A percentile compares a stretch with the other conserved stretches of the same genome.
These are phyloP conservation scores for Petrosia ficiformis DNA, from an alignment of 37 sponge, comb jelly and placozoan species.

Conservation along the genomic window DNA sequence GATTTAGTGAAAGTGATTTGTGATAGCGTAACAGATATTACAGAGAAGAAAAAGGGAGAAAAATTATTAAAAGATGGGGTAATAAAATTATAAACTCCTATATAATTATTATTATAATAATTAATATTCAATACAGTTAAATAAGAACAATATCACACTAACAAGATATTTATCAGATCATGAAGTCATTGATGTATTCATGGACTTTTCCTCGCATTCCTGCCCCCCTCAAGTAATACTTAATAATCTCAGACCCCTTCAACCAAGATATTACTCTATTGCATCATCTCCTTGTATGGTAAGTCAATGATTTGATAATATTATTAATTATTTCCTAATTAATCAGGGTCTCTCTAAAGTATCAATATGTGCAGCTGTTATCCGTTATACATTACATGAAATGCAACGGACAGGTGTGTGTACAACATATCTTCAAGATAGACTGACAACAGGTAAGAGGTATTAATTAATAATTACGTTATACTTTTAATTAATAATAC, in stretches of 20 bases:
- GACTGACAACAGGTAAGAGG: slow-evolving; percentile 11
- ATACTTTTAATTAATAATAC: too few relatives aligned
- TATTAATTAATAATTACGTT: too few relatives aligned
- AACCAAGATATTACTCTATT: slow-evolving; percentile 68
- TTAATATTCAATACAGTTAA: slow-evolving; percentile 10
- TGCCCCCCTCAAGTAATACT: slow-evolving; percentile 20
- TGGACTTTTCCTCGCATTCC: slow-evolving; percentile 34
- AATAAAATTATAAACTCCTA: background rate
- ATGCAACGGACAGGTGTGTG: slow-evolving; percentile 51
- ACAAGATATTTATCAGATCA: slow-evolving; percentile 15
- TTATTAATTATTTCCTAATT: background rate
- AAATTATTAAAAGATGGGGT: slow-evolving; percentile 42
- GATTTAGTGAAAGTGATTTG: slow-evolving; percentile 37
- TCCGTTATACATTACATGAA: slow-evolving; percentile 33
- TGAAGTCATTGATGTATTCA: slow-evolving; percentile 51
- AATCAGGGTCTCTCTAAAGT: slow-evolving; percentile 33
- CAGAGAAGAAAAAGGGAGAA: slow-evolving; percentile 33
- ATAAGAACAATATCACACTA: slow-evolving; percentile 30
- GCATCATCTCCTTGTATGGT: slow-evolving; percentile 52
- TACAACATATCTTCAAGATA: slow-evolving; percentile 61
- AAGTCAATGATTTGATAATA: background rate
- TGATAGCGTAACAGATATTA: slow-evolving; percentile 9
- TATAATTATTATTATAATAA: background rate
- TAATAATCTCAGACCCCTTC: slow-evolving; percentile 33
- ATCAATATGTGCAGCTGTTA: slow-evolving; percentile 62